Conservation (phyloP, 53 echinoderm and acorn worm species). For the Paelopatides confundens region DNA sequence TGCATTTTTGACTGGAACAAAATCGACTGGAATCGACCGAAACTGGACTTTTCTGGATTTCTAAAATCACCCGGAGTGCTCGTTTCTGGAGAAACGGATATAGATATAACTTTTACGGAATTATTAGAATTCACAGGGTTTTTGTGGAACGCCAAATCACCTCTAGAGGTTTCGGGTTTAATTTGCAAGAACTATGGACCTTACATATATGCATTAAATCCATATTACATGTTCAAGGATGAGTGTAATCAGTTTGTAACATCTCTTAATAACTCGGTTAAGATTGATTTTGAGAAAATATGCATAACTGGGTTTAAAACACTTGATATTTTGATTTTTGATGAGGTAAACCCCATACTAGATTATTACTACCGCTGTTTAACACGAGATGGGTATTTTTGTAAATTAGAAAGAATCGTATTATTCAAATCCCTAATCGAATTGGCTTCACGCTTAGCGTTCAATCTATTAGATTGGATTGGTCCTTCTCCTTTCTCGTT, state of each 20-base stretch:
- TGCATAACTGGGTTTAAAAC: not conserved
- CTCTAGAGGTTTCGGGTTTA: not conserved
- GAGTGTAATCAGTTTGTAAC: not conserved
- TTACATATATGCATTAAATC: not conserved
- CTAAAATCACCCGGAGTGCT: no score
- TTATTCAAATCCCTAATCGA: not conserved
- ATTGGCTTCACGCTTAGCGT: not conserved
- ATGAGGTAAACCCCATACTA: not conserved
- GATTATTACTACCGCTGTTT: not conserved
- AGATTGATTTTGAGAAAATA: not conserved
- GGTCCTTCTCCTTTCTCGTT: not conserved
- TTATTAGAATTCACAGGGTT: not conserved
- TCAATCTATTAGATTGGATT: not conserved
- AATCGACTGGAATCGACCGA: no score
- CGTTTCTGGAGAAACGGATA: no score
- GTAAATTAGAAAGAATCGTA: not conserved
- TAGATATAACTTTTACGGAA: not conserved
- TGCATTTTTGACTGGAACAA: no score
- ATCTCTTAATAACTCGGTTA: not conserved
- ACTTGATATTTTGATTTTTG: not conserved
- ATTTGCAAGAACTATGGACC: not conserved
- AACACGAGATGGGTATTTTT: not conserved
- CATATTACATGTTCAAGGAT: not conserved
- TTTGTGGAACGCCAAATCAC: not conserved
- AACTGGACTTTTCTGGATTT: no score